These are phyloP conservation scores for Athalia cordata DNA, from an alignment of 2,888 invertebrate species.

Conservation along the genomic window DNA sequence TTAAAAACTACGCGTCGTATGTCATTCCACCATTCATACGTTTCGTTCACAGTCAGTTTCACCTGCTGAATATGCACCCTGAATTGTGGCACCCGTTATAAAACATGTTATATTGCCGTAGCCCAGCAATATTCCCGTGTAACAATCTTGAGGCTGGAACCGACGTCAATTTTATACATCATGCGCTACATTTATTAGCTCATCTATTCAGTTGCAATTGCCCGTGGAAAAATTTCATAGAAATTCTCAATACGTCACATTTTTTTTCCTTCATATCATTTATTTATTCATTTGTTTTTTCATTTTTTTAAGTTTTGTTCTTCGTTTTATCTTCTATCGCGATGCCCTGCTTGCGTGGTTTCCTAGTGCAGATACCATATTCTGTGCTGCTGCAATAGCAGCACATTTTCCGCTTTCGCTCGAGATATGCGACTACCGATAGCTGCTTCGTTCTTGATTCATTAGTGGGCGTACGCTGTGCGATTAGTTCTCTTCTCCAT, in stretches of 20 bases:
- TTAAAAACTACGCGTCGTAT: too few relatives aligned
- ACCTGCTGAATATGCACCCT: too few relatives aligned
- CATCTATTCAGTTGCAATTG: background rate
- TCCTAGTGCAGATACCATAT: conserved; percentile 5
- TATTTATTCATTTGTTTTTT: background rate
- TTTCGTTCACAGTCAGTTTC: too few relatives aligned
- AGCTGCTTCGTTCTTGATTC: conserved; percentile 27
- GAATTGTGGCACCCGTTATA: too few relatives aligned
- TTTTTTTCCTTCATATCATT: background rate
- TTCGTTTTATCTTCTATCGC: conserved; percentile 12
- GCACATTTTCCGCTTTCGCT: conserved; percentile 41
- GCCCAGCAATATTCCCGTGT: too few relatives aligned
- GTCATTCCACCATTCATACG: too few relatives aligned
- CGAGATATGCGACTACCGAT: conserved; percentile 25
- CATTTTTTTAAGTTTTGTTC: background rate
- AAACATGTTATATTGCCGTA: too few relatives aligned
- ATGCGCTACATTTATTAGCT: background rate
- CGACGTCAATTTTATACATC: too few relatives aligned
- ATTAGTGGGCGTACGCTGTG: conserved; percentile 35
- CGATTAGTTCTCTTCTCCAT: conserved; percentile 14
- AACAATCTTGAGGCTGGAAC: too few relatives aligned
- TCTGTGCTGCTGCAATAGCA: conserved; percentile 28
- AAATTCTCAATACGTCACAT: background rate
- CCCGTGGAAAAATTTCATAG: background rate
- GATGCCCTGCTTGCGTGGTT: conserved; percentile 33